These are phyloP conservation scores for Penaeus japonicus DNA, from an alignment of 1,140 invertebrate species.

Conservation along the genomic window DNA sequence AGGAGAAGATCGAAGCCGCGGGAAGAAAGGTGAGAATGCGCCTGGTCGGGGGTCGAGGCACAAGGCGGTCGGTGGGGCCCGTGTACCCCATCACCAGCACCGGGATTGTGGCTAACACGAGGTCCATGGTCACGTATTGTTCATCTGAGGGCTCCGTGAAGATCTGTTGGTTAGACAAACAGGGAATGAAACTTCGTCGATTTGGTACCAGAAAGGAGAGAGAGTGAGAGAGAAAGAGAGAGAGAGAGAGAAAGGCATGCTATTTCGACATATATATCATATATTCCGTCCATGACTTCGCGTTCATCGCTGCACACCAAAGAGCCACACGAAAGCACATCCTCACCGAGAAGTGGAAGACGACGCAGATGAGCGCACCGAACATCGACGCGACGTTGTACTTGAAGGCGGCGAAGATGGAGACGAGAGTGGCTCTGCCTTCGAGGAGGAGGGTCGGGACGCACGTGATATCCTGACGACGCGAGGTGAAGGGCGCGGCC, in stretches of 20 bases:
- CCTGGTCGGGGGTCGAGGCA: slow-evolving; percentile 57
- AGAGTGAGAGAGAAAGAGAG: no score
- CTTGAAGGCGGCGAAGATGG: slow-evolving; percentile 72
- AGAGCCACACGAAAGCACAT: neutral
- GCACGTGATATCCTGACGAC: slow-evolving; percentile 68
- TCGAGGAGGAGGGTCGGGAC: slow-evolving; percentile 68
- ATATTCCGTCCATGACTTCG: no score
- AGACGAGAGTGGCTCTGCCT: slow-evolving; percentile 69
- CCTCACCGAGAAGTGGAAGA: slow-evolving; percentile 49
- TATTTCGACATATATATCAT: slow-evolving; percentile 17
- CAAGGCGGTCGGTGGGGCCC: slow-evolving; percentile 58
- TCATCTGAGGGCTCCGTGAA: slow-evolving; percentile 54
- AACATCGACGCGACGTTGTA: slow-evolving; percentile 72
- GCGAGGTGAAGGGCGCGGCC: slow-evolving; percentile 72
- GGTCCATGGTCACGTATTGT: slow-evolving; percentile 60
- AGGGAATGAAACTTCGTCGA: neutral
- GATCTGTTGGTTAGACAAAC: slow-evolving; percentile 33
- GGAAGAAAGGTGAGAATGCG: slow-evolving; percentile 61
- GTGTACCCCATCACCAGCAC: slow-evolving; percentile 60
- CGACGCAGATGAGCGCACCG: slow-evolving; percentile 68
- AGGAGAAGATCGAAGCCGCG: slow-evolving; percentile 62
- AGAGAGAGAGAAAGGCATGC: no score
- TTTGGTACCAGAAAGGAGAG: no score
- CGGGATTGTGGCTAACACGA: slow-evolving; percentile 58
- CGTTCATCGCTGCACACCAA: no score